Conservation (phyloP, 1,140 invertebrate species). For the Drosophila azteca region DNA sequence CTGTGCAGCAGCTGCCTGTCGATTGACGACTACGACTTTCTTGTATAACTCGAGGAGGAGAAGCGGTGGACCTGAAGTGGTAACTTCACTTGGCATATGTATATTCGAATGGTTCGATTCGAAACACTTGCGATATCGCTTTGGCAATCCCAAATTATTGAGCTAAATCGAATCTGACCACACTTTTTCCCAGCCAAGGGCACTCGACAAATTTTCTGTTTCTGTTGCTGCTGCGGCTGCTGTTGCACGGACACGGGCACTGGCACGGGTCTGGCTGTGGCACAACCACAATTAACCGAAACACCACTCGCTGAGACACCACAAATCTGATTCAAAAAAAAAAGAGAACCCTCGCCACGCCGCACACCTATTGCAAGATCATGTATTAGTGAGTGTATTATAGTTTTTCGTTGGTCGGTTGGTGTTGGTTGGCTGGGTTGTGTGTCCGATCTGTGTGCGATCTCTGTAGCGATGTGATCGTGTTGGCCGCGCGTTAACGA, state of each 20-base stretch:
- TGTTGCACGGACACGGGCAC: background rate
- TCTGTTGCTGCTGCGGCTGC: too few relatives aligned
- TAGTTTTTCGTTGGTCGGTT: background rate
- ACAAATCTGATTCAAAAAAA: slow-evolving; percentile 40
- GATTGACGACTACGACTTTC: too few relatives aligned
- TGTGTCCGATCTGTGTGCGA: slow-evolving; percentile 20
- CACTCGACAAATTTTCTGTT: too few relatives aligned
- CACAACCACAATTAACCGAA: slow-evolving; percentile 24
- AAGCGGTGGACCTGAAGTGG: too few relatives aligned
- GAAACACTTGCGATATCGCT: too few relatives aligned
- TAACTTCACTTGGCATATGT: too few relatives aligned
- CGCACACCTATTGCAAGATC: slow-evolving; percentile 25
- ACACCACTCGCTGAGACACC: slow-evolving; percentile 16
- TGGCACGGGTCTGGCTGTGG: background rate
- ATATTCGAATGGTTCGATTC: too few relatives aligned
- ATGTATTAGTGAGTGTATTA: background rate
- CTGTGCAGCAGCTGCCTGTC: too few relatives aligned
- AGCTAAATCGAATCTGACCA: too few relatives aligned
- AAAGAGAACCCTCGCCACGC: slow-evolving; percentile 18
- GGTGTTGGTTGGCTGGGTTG: background rate
- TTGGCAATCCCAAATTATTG: too few relatives aligned
- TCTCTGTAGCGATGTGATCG: slow-evolving; percentile 70
- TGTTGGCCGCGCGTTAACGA: slow-evolving; percentile 83
- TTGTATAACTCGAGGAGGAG: too few relatives aligned
- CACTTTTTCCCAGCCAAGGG: too few relatives aligned